These are phyloP conservation scores for Carposina sasakii DNA, from an alignment of 1,140 invertebrate genomes.

Conservation along the genomic window DNA sequence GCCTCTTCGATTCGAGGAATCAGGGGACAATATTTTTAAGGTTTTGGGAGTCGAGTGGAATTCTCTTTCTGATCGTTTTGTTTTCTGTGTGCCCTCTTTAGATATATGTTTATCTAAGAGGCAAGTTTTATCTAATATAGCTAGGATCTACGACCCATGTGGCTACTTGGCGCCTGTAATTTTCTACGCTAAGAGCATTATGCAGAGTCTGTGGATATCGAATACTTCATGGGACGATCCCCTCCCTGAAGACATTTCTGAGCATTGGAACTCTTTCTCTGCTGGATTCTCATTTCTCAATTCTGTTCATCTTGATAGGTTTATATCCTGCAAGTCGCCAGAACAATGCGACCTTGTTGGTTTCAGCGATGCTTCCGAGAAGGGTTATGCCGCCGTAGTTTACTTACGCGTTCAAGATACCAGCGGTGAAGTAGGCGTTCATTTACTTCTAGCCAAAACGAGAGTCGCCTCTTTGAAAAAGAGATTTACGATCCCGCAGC, in stretches of 20 bases:
- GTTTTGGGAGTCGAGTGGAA: slow-evolving; percentile 6
- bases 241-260: too few relatives aligned
- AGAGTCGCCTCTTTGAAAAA: slow-evolving; percentile 8
- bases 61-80: not conserved
- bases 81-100: not conserved
- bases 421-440: not conserved
- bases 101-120: not conserved
- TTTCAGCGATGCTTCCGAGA: slow-evolving; percentile 13
- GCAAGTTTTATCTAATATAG: slow-evolving; percentile 6
- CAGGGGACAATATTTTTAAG: not conserved
- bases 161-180: slow-evolving; percentile 15
- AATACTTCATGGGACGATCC: too few relatives aligned
- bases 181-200: slow-evolving; percentile 16
- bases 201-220: slow-evolving; percentile 20
- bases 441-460: slow-evolving; percentile 6
- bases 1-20: not conserved
- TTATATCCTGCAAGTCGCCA: not conserved
- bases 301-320: not conserved
- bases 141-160: slow-evolving; percentile 11
- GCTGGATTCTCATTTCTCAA: not conserved
- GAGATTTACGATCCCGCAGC: not conserved
- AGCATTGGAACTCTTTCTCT: too few relatives aligned
- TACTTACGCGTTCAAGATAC: not conserved
- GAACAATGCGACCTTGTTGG: not conserved
- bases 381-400: not conserved